Evolutionary conservation across 2,113 vertebrate genomes (phyloP).

Genomic region (Chionomys nivalis): DNA sequence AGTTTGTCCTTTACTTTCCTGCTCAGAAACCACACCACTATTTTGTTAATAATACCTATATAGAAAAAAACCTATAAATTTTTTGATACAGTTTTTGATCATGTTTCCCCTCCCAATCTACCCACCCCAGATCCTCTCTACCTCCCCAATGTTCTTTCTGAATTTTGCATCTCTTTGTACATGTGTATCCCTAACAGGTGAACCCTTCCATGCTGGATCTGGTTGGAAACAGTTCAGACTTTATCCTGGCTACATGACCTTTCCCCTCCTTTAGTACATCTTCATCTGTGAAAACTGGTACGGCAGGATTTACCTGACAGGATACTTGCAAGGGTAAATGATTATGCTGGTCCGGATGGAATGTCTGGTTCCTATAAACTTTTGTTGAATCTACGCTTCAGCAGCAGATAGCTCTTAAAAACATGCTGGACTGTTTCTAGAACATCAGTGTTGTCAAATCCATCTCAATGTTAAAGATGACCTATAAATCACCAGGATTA

Average conservation of each 20-base stretch:
- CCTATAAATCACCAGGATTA: conserved; percentile 65
- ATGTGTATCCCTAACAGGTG: not conserved
- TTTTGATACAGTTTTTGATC: not conserved
- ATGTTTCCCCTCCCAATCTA: no score
- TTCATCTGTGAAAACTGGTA: not conserved
- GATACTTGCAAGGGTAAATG: not conserved
- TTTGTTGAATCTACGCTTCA: not conserved
- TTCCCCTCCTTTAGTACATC: not conserved
- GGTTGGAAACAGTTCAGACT: not conserved
- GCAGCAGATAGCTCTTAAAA: conserved; percentile 1
- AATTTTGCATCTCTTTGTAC: not conserved
- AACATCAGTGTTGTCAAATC: conserved; percentile 1
- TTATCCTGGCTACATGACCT: not conserved
- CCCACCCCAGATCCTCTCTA: not conserved
- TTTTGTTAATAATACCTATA: no score
- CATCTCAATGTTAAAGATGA: conserved; percentile 46
- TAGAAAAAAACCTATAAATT: no score
- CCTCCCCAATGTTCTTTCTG: not conserved
- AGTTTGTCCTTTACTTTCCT: not conserved
- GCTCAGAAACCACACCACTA: not conserved
- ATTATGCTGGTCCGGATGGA: not conserved
- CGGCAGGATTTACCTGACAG: not conserved
- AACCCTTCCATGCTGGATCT: not conserved
- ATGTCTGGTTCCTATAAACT: not conserved
- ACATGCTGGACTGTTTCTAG: not conserved